Conservation (phyloP, 1,140 invertebrate genomes). For the Drosophila kurseongensis region DNA sequence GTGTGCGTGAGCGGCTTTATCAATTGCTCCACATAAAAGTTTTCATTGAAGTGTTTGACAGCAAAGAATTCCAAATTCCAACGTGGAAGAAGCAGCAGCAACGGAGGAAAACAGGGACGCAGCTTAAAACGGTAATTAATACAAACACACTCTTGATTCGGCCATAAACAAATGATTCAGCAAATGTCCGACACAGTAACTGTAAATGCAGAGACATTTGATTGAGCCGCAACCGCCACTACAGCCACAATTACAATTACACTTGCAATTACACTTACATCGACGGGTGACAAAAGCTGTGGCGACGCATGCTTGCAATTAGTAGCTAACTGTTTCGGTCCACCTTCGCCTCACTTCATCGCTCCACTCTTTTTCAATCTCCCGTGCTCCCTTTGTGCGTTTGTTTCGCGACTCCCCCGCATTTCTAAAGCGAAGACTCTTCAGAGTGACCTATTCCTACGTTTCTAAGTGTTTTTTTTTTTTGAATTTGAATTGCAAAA, state of each 20-base stretch:
- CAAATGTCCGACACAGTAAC: conserved; percentile 60
- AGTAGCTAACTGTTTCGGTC: conserved; percentile 67
- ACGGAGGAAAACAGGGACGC: conserved; percentile 7
- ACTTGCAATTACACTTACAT: conserved; percentile 12
- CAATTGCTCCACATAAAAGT: conserved; percentile 78
- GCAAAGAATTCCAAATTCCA: conserved; percentile 25
- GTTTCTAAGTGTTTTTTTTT: background rate
- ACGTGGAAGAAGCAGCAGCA: conserved; percentile 3
- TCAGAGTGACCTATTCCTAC: background rate
- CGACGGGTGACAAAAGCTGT: conserved; percentile 47
- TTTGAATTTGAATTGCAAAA: no score
- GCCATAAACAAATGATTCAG: conserved; percentile 81
- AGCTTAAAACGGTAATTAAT: conserved; percentile 82
- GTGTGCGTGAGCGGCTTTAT: conserved; percentile 64
- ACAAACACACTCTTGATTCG: conserved; percentile 76
- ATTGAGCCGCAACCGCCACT: conserved; percentile 31
- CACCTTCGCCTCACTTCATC: conserved; percentile 18
- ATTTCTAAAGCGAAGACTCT: conserved; percentile 8
- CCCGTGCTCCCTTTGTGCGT: conserved; percentile 6
- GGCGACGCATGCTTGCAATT: conserved; percentile 76
- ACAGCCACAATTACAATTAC: conserved; percentile 26
- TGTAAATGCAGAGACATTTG: conserved; percentile 72
- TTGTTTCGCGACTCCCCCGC: conserved; percentile 21
- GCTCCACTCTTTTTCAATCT: conserved; percentile 1
- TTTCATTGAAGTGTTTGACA: conserved; percentile 79